Evolutionary conservation across 2,888 invertebrate species (phyloP).

Genomic region (Coelopa pilipes): DNA sequence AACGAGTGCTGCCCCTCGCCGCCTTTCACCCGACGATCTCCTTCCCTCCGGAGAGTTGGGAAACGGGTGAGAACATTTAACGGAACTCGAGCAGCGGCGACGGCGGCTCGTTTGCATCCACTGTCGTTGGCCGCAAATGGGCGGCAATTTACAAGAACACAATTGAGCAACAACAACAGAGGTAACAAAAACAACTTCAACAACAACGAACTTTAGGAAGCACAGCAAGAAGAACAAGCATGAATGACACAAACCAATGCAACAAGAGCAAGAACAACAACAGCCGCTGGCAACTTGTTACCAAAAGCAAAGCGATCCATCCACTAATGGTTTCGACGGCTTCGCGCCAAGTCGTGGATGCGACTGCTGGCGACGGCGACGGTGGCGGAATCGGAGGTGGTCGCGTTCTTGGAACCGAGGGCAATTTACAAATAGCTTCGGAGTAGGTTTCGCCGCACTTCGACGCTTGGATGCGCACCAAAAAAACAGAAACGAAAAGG

Average conservation of each 20-base stretch:
- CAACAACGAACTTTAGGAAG: no score
- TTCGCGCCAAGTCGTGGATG: not conserved
- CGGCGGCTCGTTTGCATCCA: not conserved
- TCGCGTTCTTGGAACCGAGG: constrained; percentile 18
- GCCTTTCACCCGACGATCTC: no score
- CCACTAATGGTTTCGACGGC: not conserved
- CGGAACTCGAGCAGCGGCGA: constrained; percentile 2
- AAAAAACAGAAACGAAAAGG: no score
- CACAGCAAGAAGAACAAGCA: no score
- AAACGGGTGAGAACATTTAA: not conserved
- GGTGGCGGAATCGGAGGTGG: not conserved
- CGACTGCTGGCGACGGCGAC: not conserved
- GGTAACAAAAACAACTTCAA: no score
- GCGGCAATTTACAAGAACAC: not conserved
- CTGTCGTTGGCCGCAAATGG: not conserved
- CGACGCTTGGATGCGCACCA: no score
- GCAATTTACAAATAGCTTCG: constrained; percentile 22
- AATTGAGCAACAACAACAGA: not conserved
- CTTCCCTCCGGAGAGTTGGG: not conserved
- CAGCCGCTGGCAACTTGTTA: not conserved
- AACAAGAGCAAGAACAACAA: no score
- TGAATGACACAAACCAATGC: no score
- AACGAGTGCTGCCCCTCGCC: no score
- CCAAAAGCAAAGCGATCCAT: not conserved
- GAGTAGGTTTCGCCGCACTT: constrained; percentile 11